Percentiles rank a stretch among this genome's conserved stretches.
These are phyloP conservation scores for Characodon lateralis DNA, from an alignment of 2,797 vertebrate species.

Conservation along the genomic window DNA sequence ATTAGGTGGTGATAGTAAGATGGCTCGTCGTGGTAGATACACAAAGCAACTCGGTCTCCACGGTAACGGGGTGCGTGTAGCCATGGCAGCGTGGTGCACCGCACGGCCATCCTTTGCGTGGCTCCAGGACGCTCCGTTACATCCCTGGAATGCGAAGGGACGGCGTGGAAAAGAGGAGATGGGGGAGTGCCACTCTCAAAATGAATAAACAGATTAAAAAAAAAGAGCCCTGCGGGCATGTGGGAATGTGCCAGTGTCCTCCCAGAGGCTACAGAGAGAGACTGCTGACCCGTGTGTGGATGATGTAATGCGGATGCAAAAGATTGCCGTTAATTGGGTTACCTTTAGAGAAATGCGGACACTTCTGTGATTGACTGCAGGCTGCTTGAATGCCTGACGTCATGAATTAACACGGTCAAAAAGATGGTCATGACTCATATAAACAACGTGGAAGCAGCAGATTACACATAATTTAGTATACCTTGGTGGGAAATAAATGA, in stretches of 20 bases:
- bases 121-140: constrained; percentile 37
- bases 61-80: constrained; percentile 55
- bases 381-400: neutral
- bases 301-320: constrained; percentile 60
- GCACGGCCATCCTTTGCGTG: constrained; percentile 31
- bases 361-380: neutral
- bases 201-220: neutral
- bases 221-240: constrained; percentile 18
- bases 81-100: constrained; percentile 66
- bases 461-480: neutral
- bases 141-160: constrained; percentile 48
- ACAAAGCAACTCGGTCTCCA: constrained; percentile 50
- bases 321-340: neutral
- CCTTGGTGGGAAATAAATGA: neutral
- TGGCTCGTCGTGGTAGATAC: constrained; percentile 1
- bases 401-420: neutral
- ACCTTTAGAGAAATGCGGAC: neutral
- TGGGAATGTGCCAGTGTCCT: constrained; percentile 19
- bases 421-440: neutral
- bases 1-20: neutral
- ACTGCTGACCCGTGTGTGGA: constrained; percentile 4
- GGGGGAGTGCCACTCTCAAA: constrained; percentile 16
- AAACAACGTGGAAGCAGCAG: neutral
- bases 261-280: constrained; percentile 24
- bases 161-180: constrained; percentile 15